Conservation (phyloP, 2,888 invertebrate genomes). For the Eristalis tenax region DNA sequence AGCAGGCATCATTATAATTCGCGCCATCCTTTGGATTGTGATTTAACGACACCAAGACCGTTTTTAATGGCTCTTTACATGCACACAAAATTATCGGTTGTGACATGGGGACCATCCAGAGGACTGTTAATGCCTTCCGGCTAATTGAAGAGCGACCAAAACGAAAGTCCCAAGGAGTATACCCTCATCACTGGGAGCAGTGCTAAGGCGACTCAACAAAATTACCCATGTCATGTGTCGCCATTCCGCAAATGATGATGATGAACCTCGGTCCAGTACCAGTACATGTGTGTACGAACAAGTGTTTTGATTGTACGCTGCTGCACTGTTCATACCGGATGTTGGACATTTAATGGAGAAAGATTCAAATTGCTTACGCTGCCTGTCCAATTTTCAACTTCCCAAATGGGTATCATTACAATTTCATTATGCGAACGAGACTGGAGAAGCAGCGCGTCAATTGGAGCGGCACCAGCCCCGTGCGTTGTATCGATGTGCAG, state of each 20-base stretch:
- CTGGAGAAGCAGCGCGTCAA: not conserved
- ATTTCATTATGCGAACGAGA: slow-evolving; percentile 38
- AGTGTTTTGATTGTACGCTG: not conserved
- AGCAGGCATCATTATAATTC: slow-evolving; percentile 9
- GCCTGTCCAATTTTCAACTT: slow-evolving; percentile 44
- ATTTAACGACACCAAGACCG: slow-evolving; percentile 25
- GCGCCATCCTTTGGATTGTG: slow-evolving; percentile 12
- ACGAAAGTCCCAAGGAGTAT: slow-evolving; percentile 21
- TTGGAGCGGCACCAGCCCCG: not conserved
- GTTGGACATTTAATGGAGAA: slow-evolving; percentile 41
- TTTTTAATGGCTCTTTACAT: slow-evolving; percentile 22
- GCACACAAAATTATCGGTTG: slow-evolving; percentile 9
- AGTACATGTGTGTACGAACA: not conserved
- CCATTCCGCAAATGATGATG: slow-evolving; percentile 44
- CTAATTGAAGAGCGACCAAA: slow-evolving; percentile 39
- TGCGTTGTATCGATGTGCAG: slow-evolving; percentile 12
- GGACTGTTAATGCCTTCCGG: slow-evolving; percentile 43
- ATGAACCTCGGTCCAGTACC: not conserved
- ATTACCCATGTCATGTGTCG: slow-evolving; percentile 55
- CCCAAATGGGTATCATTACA: slow-evolving; percentile 41
- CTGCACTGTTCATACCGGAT: slow-evolving; percentile 29
- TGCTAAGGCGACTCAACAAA: slow-evolving; percentile 22
- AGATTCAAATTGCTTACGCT: slow-evolving; percentile 41
- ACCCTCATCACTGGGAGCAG: slow-evolving; percentile 13
- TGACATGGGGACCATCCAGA: slow-evolving; percentile 19